Conservation (phyloP, 2,113 vertebrate species). For the Sisor rabdophorus region DNA sequence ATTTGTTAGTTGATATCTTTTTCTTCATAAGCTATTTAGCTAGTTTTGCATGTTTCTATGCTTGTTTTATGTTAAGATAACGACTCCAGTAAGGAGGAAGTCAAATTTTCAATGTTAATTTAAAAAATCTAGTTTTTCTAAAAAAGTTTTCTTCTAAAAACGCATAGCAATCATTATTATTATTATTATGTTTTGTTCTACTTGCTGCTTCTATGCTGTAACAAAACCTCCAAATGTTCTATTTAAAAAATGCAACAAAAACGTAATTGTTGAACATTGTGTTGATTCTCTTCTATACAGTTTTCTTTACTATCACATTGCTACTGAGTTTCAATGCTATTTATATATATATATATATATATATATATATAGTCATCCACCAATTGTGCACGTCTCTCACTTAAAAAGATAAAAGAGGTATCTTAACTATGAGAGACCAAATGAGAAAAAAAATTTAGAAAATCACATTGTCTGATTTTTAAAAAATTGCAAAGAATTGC, state of each 20-base stretch:
- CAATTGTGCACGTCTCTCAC: no score
- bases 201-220: not conserved
- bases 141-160: no score
- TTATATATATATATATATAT: no score
- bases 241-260: not conserved
- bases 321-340: slow-evolving; percentile 50
- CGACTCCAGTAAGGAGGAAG: not conserved
- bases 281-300: slow-evolving; percentile 27
- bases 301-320: slow-evolving; percentile 28
- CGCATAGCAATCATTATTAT: no score
- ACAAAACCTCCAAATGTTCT: not conserved
- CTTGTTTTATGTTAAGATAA: slow-evolving; percentile 14
- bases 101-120: slow-evolving; percentile 11
- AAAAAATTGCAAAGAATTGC: no score
- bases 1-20: not conserved
- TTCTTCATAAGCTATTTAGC: not conserved
- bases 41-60: not conserved
- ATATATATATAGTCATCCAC: no score
- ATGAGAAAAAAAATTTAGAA: no score
- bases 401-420: no score
- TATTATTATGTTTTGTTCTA: not conserved
- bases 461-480: no score
- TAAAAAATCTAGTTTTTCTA: slow-evolving; percentile 8
- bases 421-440: no score
- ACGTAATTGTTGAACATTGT: slow-evolving; percentile 7